These are phyloP conservation scores for Pandemis cinnamomeana DNA, from an alignment of 2,888 invertebrate genomes.

Conservation along the genomic window DNA sequence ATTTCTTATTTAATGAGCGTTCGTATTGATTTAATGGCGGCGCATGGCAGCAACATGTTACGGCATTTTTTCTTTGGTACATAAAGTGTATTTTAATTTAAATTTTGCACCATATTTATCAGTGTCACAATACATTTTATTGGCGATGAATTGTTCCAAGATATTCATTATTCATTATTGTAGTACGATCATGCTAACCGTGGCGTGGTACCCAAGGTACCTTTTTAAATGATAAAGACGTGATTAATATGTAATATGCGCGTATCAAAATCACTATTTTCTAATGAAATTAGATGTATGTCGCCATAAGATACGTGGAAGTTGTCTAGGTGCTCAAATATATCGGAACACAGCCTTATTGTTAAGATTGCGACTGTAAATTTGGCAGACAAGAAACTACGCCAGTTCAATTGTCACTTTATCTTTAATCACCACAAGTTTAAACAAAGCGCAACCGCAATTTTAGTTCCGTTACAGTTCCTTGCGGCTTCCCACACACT, in stretches of 20 bases:
- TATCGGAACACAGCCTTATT: no score
- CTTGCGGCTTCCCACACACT: constrained; percentile 37
- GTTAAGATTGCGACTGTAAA: no score
- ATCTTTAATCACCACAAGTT: constrained; percentile 13
- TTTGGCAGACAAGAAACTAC: neutral
- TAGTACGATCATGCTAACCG: neutral
- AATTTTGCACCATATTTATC: neutral
- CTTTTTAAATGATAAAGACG: no score
- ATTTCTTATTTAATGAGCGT: constrained; percentile 12
- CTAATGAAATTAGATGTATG: neutral
- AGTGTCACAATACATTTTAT: neutral
- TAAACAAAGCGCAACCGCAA: constrained; percentile 29
- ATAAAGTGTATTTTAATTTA: neutral
- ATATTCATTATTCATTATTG: neutral
- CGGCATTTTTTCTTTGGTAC: neutral
- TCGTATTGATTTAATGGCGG: constrained; percentile 20
- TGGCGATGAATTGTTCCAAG: neutral
- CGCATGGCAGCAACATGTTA: neutral
- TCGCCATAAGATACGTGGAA: no score
- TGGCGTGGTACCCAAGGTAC: no score
- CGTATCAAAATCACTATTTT: neutral
- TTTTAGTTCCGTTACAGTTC: constrained; percentile 28
- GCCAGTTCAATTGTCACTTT: neutral
- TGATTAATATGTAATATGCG: no score
- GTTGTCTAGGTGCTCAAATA: neutral